A percentile compares a stretch with the other conserved stretches of the same genome.
Conservation (phyloP, 2,797 vertebrate genomes). For the Chloroceryle inda region DNA sequence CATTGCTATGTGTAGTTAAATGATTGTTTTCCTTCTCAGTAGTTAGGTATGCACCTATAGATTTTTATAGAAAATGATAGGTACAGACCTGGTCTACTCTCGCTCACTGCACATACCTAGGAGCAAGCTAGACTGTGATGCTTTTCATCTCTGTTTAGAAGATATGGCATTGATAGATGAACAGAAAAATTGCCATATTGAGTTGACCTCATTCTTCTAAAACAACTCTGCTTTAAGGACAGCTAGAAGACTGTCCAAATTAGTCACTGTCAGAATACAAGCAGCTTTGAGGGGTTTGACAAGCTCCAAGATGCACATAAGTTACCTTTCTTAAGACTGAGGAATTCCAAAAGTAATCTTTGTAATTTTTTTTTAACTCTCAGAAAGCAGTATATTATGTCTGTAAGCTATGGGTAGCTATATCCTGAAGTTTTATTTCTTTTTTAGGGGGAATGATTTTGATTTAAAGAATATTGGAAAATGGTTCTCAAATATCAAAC, state of each 20-base stretch:
- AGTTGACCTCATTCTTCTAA: constrained; percentile 36
- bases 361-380: neutral
- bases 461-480: neutral
- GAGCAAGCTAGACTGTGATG: neutral
- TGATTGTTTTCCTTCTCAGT: neutral
- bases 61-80: neutral
- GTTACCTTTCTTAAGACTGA: neutral
- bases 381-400: neutral
- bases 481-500: neutral
- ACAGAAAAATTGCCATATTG: constrained; percentile 57
- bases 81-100: neutral
- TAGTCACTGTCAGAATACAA: constrained; percentile 47
- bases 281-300: neutral
- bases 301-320: neutral
- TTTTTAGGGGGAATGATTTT: neutral
- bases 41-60: neutral
- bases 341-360: neutral
- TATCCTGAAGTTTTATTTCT: neutral
- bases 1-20: neutral
- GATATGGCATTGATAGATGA: constrained; percentile 60
- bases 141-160: constrained; percentile 33
- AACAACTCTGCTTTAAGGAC: constrained; percentile 30
- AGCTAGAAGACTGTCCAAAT: constrained; percentile 25
- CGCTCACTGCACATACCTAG: neutral
- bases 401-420: neutral